Conservation (phyloP, 2,797 vertebrate species). For the Poliocrania exsul region DNA sequence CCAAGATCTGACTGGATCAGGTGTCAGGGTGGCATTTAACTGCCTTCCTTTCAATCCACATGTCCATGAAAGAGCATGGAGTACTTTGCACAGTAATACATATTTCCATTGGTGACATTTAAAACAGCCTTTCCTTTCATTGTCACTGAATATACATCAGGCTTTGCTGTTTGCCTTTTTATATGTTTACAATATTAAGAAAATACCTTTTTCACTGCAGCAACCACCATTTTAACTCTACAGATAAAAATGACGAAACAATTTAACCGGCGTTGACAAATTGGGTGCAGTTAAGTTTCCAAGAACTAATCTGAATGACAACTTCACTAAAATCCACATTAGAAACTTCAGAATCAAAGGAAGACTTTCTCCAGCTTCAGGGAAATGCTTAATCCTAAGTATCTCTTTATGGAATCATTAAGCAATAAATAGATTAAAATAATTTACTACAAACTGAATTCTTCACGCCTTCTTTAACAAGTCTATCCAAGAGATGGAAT, state of each 20-base stretch:
- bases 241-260: neutral
- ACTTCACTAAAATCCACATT: neutral
- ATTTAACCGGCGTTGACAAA: neutral
- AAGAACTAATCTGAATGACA: neutral
- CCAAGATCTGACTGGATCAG: too few species aligned
- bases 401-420: slow-evolving; percentile 1
- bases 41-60: too few species aligned
- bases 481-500: neutral
- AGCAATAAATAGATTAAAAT: slow-evolving; percentile 1
- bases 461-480: neutral
- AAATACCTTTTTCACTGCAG: neutral
- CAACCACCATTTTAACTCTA: neutral
- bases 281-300: neutral
- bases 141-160: neutral
- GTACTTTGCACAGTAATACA: neutral
- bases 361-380: neutral
- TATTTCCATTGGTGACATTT: neutral
- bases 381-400: neutral
- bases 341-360: neutral
- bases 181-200: neutral
- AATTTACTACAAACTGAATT: neutral
- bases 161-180: neutral
- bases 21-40: too few species aligned
- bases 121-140: neutral
- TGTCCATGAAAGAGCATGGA: neutral